A percentile compares a stretch with the other conserved stretches of the same genome.
These are phyloP conservation scores for Marisa cornuarietis DNA, from an alignment of 1,140 invertebrate genomes.

Conservation along the genomic window DNA sequence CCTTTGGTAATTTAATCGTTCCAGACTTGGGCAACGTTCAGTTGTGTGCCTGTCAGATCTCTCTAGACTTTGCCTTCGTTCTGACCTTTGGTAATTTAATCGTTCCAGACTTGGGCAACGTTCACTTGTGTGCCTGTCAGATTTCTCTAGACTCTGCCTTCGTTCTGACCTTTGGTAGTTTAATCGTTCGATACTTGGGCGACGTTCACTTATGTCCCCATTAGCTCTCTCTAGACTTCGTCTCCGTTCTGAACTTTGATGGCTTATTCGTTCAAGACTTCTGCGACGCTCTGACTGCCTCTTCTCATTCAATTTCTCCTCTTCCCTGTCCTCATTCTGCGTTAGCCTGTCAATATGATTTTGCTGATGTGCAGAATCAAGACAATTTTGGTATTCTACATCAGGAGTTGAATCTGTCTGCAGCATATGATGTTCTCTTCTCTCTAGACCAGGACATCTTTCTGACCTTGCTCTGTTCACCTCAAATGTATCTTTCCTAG, in stretches of 20 bases:
- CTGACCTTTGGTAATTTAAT: constrained; percentile 1
- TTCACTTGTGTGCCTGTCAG: background rate
- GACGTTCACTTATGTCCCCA: background rate
- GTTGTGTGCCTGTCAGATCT: background rate
- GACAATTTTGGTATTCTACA: background rate
- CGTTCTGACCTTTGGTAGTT: background rate
- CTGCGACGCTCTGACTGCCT: constrained; percentile 1
- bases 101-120: constrained; percentile 1
- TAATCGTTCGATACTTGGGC: background rate
- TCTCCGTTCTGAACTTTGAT: background rate
- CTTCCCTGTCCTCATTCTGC: too few relatives aligned
- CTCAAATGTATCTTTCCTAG: background rate
- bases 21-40: background rate
- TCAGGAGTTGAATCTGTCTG: background rate
- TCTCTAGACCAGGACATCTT: background rate
- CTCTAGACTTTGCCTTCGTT: constrained; percentile 2
- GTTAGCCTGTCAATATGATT: too few relatives aligned
- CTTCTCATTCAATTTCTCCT: background rate
- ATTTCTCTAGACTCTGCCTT: background rate
- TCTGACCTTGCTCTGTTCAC: background rate
- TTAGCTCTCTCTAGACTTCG: too few relatives aligned
- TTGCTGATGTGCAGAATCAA: background rate
- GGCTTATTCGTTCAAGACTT: background rate
- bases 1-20: constrained; percentile 2
- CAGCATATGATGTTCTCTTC: background rate